phyloP scores from a whole-genome alignment of 2,888 invertebrate species.

The Euplagia quadripunctaria region DNA sequence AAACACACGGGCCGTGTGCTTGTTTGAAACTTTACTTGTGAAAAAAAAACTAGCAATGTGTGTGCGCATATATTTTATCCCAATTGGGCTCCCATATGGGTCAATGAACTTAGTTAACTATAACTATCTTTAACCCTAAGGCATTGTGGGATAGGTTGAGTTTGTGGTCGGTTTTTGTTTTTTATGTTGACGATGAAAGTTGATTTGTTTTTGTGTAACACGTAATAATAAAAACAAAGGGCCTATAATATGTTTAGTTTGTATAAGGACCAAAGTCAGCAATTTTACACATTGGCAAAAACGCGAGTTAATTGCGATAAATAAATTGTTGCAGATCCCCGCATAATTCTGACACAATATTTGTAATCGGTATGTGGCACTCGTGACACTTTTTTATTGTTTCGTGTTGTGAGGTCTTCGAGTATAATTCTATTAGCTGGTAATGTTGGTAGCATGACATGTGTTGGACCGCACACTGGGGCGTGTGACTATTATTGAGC shows the following conservation, averaged over 20 bases:
- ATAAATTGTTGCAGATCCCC: background rate
- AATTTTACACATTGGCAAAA: background rate
- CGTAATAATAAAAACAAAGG: too few relatives aligned
- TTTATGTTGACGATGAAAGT: too few relatives aligned
- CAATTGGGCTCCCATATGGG: background rate
- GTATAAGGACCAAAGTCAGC: background rate
- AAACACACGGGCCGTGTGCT: background rate
- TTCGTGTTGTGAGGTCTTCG: background rate
- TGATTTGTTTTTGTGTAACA: background rate
- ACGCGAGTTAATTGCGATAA: background rate
- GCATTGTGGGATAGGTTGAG: constrained; percentile 7
- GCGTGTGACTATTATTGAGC: background rate
- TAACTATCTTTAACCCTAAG: constrained; percentile 11
- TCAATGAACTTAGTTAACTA: background rate
- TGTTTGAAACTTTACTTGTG: background rate
- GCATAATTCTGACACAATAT: background rate
- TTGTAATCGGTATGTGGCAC: background rate
- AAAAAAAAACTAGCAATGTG: background rate
- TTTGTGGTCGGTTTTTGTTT: background rate
- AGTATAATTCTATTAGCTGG: background rate
- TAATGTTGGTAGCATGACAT: background rate
- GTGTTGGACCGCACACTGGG: background rate
- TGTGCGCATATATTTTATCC: background rate
- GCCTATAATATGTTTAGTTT: background rate
- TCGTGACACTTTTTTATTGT: background rate